Conservation (phyloP, 1,140 invertebrate species). For the Aphis craccivora region DNA sequence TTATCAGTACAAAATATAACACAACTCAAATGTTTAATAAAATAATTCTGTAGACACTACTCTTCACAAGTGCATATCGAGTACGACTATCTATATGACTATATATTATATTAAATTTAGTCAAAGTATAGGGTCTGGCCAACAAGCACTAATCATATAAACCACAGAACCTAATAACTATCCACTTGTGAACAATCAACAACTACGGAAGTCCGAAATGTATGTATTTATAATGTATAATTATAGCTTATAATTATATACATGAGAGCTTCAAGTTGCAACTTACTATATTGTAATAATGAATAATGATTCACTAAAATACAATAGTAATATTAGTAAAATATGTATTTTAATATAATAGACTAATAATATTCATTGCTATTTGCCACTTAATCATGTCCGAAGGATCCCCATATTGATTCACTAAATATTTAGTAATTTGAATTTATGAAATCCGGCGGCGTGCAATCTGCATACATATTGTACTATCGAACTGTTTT, state of each 20-base stretch:
- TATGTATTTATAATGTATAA: background rate
- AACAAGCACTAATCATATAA: background rate
- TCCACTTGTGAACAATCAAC: background rate
- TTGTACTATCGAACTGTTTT: no score
- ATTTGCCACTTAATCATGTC: background rate
- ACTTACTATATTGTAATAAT: background rate
- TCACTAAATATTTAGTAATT: background rate
- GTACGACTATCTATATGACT: no score
- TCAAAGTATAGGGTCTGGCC: background rate
- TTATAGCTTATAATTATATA: background rate
- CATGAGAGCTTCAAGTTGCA: background rate
- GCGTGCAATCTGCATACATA: background rate
- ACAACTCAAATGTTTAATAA: no score
- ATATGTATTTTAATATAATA: background rate
- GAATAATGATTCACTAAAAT: background rate
- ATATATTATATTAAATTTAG: background rate
- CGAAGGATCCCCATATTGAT: background rate
- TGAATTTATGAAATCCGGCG: background rate
- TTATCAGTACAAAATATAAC: no score
- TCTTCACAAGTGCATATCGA: no score
- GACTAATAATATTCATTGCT: background rate
- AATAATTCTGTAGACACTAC: no score
- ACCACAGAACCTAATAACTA: background rate
- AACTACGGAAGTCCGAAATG: background rate
- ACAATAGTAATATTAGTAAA: background rate